Base-by-base conservation (phyloP, 2,888 invertebrate species). In the Tetranychus truncatus region DNA sequence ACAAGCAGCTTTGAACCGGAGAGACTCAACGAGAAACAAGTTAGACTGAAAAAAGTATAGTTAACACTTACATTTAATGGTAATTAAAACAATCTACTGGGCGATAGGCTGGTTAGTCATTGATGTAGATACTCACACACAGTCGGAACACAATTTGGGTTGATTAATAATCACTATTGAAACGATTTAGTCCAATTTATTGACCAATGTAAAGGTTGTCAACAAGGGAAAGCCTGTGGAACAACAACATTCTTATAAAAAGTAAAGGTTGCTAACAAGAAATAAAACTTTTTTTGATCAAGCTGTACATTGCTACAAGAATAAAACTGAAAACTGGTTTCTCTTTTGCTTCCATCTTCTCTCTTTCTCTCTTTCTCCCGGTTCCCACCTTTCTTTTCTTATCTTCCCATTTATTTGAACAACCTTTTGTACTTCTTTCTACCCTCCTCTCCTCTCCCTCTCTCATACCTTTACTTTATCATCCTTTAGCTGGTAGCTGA, bases 361-460 rank as follows among this genome's bases (percentile, higher is more conserved):
- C n/a, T 69, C 34, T 69, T 7, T 69, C 34, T 69, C 6, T 69
- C 69, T 69, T 24, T 24, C 20, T 34, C 34, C 72, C 34, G 55
- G 55, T 55, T 15, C 1, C 55, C 55, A 15, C 55, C 55, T 55
- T 15, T 55, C 55, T 55, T 15, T 34, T 24, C 21, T 9, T n/a
- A 11, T 45, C 45, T 20, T n/a, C 72, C 34, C 34, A 34, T 34
- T 34, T 4, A 2, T 71, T 15, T 18, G 18, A 21, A 44, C 34
- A 24, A 44, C 21, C 44, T n/a, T 72, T 45, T 45, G 45, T 72
- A 21, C 45, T 21, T 45, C n/a, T 72, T 24, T 45, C 6, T n/a
- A 2, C n/a, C 72, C 45, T 72, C 44, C 72, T 72, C 72, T 72
- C 72, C 72, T 72, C 72, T 72, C 72, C n/a, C 72, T 72, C 34